Percentiles rank a stretch among this genome's conserved stretches.
Evolutionary conservation across 2,113 vertebrate species (phyloP).

Genomic region (Capreolus pygargus): DNA sequence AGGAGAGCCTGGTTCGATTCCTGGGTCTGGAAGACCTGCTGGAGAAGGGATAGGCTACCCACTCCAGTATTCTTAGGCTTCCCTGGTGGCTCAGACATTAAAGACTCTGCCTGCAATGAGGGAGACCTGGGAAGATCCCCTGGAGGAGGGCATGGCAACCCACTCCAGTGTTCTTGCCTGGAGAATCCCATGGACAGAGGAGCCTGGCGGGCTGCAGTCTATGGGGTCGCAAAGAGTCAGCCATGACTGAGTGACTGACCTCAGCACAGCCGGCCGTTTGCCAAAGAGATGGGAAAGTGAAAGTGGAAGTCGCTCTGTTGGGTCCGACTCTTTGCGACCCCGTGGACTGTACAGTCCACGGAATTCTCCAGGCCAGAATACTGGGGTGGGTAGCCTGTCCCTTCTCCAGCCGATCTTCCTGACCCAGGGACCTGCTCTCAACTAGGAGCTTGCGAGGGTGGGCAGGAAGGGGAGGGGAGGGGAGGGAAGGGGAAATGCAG

Average conservation of each 20-base stretch:
- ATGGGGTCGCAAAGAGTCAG: fast-evolving
- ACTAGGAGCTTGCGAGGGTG: neutral
- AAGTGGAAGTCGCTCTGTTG: fast-evolving
- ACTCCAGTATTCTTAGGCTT: neutral
- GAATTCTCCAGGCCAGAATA: neutral
- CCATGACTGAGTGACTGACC: neutral
- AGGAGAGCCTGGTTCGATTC: neutral
- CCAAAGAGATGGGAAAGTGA: neutral
- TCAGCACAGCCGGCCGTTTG: neutral
- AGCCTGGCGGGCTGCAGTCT: fast-evolving
- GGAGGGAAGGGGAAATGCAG: fast-evolving
- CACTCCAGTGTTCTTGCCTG: neutral
- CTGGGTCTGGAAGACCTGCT: neutral
- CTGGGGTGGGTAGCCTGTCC: neutral
- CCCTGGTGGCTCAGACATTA: neutral
- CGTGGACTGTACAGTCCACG: neutral
- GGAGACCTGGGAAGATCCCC: neutral
- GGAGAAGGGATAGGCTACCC: neutral
- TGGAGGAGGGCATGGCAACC: neutral
- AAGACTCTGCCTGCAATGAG: neutral
- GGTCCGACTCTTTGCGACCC: fast-evolving
- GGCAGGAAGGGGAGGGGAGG: fast-evolving
- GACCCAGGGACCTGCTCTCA: neutral
- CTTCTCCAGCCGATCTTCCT: neutral
- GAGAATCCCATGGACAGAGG: neutral